A percentile compares a stretch with the other conserved stretches of the same genome.
These are phyloP conservation scores for Geodia barretti DNA, from an alignment of 37 sponge, comb jelly and placozoan species.

Conservation along the genomic window DNA sequence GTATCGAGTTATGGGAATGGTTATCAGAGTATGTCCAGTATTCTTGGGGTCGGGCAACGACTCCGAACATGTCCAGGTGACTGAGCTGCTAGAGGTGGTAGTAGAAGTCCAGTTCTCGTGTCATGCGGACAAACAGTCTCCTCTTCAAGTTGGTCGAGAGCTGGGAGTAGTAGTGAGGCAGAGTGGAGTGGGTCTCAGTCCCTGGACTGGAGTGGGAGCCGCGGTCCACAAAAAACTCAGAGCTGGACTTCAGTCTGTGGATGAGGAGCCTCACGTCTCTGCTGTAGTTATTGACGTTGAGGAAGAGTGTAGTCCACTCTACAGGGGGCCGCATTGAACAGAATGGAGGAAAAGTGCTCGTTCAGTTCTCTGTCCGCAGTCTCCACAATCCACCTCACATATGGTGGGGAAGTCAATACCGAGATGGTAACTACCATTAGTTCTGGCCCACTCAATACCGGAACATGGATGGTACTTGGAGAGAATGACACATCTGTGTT, in stretches of 20 bases:
- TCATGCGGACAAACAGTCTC: slow-evolving; percentile 10
- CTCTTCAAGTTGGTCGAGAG: slow-evolving; percentile 14
- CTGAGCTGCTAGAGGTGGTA: slow-evolving; percentile 11
- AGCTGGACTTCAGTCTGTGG: background rate
- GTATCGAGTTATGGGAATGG: too few species aligned
- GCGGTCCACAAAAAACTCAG: background rate
- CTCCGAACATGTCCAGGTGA: background rate
- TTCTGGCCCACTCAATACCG: background rate
- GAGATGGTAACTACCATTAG: background rate
- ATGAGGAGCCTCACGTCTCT: slow-evolving; percentile 10
- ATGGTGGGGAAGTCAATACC: slow-evolving; percentile 21
- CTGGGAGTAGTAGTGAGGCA: slow-evolving; percentile 16
- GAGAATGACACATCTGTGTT: background rate
- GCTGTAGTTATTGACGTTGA: slow-evolving; percentile 29
- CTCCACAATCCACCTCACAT: slow-evolving; percentile 36
- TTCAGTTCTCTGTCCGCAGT: slow-evolving; percentile 20
- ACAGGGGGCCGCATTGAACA: slow-evolving; percentile 22
- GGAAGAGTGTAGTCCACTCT: slow-evolving; percentile 35
- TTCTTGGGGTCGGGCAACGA: too few species aligned
- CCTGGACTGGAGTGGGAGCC: background rate
- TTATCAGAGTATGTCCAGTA: too few species aligned
- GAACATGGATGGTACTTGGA: background rate
- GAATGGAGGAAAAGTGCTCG: slow-evolving; percentile 46
- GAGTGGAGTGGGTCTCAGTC: background rate
- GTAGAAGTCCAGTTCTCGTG: slow-evolving; percentile 40